Conservation (phyloP, 2,113 vertebrate genomes). For the Trematomus loennbergii region DNA sequence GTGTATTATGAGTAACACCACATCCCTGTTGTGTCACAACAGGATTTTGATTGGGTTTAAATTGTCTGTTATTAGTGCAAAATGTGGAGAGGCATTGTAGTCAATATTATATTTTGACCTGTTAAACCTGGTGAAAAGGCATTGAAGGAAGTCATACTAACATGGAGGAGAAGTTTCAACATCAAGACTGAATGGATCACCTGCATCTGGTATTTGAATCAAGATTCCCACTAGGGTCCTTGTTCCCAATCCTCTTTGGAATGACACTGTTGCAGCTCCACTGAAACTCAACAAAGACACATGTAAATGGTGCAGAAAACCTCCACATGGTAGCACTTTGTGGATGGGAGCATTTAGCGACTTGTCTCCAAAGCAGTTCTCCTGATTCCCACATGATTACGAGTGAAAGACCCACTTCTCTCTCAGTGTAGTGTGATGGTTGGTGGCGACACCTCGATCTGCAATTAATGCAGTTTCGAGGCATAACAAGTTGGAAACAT, state of each 20-base stretch:
- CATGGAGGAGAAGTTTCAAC: constrained; percentile 21
- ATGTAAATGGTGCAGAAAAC: constrained; percentile 43
- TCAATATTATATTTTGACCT: not conserved
- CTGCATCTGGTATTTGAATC: constrained; percentile 50
- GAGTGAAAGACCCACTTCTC: constrained; percentile 34
- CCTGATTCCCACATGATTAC: constrained; percentile 33
- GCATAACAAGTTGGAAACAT: constrained; percentile 20
- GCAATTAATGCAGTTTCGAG: constrained; percentile 49
- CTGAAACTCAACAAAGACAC: constrained; percentile 64
- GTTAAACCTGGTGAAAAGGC: constrained; percentile 9
- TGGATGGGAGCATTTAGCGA: constrained; percentile 50
- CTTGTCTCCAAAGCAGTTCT: constrained; percentile 40
- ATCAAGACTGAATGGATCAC: constrained; percentile 36
- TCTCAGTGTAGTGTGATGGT: constrained; percentile 12
- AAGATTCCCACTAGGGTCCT: constrained; percentile 28
- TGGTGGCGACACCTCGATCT: constrained; percentile 48
- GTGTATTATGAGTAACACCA: not conserved
- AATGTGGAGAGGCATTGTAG: not conserved
- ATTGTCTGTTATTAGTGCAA: constrained; percentile 11
- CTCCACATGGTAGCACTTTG: constrained; percentile 68
- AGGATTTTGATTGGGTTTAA: constrained; percentile 17
- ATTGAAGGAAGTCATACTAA: not conserved
- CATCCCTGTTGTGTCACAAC: not conserved
- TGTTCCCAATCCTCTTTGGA: constrained; percentile 52
- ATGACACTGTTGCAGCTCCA: constrained; percentile 63